A percentile compares a stretch with the other conserved stretches of the same genome.
Conservation (phyloP, 2,113 vertebrate genomes). For the Paracanthobrama guichenoti region DNA sequence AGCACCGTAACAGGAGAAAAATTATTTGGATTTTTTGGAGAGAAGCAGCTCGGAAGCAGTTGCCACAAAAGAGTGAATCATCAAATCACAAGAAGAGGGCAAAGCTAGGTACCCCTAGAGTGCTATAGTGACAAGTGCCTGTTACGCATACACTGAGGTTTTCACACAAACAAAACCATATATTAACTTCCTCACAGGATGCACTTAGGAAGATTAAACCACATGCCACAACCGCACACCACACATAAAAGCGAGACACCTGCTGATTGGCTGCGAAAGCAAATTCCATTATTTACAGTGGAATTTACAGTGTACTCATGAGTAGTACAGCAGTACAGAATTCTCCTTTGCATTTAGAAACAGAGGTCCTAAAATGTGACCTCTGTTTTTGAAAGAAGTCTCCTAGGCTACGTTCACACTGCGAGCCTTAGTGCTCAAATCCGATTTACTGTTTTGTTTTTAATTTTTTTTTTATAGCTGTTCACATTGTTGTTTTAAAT, state of each 20-base stretch:
- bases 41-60: background rate
- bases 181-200: background rate
- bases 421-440: no score
- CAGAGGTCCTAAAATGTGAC: background rate
- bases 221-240: background rate
- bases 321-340: background rate
- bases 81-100: background rate
- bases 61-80: constrained; percentile 10
- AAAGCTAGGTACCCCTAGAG: constrained; percentile 6
- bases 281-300: constrained; percentile 5
- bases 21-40: background rate
- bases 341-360: background rate
- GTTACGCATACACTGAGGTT: constrained; percentile 37
- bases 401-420: no score
- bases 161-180: constrained; percentile 44
- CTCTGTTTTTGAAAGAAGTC: no score
- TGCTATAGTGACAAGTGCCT: constrained; percentile 32
- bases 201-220: constrained; percentile 34
- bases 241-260: background rate
- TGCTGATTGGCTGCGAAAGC: constrained; percentile 20
- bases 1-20: background rate
- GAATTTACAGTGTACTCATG: background rate
- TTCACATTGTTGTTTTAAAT: no score
- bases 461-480: no score
- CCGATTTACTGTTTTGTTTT: no score